These are phyloP conservation scores for Xerus inauris DNA, from an alignment of 2,113 vertebrate species.

Conservation along the genomic window DNA sequence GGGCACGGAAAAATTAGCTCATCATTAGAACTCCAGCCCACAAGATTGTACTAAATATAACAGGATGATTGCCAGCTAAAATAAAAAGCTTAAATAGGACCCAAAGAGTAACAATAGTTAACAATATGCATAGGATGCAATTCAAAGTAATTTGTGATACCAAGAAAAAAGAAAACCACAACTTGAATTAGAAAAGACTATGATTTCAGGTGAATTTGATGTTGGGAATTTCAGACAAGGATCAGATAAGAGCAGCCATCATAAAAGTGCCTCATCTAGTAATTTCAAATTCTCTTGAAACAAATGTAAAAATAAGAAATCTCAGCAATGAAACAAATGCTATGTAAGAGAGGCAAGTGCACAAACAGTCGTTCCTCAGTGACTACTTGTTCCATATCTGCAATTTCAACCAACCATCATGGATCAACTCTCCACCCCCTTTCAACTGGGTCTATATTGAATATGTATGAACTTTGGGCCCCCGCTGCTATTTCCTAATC, in stretches of 20 bases:
- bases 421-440: neutral
- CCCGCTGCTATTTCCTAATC: neutral
- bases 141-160: neutral
- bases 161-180: neutral
- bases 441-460: neutral
- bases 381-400: neutral
- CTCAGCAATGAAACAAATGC: neutral
- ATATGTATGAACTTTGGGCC: neutral
- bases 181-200: neutral
- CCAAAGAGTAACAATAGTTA: neutral
- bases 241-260: neutral
- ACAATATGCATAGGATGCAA: neutral
- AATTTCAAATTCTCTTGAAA: conserved; percentile 47
- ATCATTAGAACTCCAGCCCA: neutral
- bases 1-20: neutral
- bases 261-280: neutral
- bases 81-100: neutral
- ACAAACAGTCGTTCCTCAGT: neutral
- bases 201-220: neutral
- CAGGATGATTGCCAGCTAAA: neutral
- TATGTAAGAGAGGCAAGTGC: neutral
- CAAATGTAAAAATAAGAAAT: neutral
- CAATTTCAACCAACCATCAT: neutral
- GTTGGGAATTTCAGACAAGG: neutral
- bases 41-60: neutral